Evolutionary conservation across 2,113 vertebrate species (phyloP).

Genomic region (Pygoscelis antarcticus): DNA sequence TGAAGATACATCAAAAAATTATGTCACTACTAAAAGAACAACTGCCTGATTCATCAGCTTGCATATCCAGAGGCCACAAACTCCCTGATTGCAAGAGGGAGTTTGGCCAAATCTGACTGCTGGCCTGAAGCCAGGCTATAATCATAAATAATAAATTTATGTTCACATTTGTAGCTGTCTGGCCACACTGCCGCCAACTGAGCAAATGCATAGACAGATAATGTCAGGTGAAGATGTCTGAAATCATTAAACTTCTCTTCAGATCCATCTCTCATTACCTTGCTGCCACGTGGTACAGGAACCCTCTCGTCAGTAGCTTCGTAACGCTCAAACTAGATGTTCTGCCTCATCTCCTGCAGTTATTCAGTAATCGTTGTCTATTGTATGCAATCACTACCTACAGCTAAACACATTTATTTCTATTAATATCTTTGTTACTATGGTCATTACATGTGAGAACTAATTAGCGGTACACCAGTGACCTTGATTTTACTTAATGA

Average conservation of each 20-base stretch:
- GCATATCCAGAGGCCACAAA: not conserved
- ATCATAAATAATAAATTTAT: conserved; percentile 10
- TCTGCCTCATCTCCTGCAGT: not conserved
- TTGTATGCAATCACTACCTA: not conserved
- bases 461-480: not conserved
- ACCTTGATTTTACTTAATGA: not conserved
- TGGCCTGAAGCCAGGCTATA: not conserved
- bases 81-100: not conserved
- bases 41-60: not conserved
- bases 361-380: not conserved
- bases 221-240: not conserved
- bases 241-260: not conserved
- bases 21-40: not conserved
- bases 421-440: conserved; percentile 6
- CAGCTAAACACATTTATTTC: not conserved
- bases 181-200: not conserved
- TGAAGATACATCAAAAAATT: not conserved
- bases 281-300: not conserved
- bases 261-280: not conserved
- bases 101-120: not conserved
- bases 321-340: not conserved
- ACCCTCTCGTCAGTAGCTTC: not conserved
- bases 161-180: not conserved
- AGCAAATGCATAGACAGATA: not conserved
- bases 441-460: not conserved